Base-by-base conservation (phyloP, 2,797 vertebrate species). In the Mormyrops boulengeri region DNA sequence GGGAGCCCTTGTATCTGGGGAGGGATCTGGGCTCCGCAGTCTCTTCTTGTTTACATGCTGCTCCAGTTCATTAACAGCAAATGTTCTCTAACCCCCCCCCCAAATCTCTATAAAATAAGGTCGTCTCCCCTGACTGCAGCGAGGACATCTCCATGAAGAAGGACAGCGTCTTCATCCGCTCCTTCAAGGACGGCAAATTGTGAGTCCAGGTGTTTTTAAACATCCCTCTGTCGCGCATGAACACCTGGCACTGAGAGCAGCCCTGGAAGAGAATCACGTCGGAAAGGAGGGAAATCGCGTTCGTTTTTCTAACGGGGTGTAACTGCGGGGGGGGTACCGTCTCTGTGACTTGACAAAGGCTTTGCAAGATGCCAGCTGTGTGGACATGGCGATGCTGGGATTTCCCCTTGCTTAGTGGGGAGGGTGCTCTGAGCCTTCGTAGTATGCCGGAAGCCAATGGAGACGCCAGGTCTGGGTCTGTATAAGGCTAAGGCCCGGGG, bases 161-260 rank as follows among this genome's bases (percentile, higher is more conserved):
- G 93, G 96, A 97, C 94, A 96, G 91, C 91, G 92, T 97, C 91
- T 95, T 97, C 26, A 95, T 97, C 80, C 96, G 96, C 77, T 96
- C 96, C 8, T 97, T 97, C 93, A 96, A 96, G 91, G 96, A 97
- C 88, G 96, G 96, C 60, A 97, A 96, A 95, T 97, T 97, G 96
- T 96, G 91, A 96, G 96, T 96, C 30, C 26, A 55, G 53, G 11
- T 17, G 34, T 52, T 22, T 8, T 34, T 87, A n/a, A 5, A 6
- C 30, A 9, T 86, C 7, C 9, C 2, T 86, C 19, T 53, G 52
- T 30, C 22, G 22, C 19, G 1, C 12, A 19, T 19, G 19, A 17
- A 14, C n/a, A 19, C 7, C 17, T 49, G 41, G 9, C 7, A n/a
- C 38, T 1, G 11, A 14, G 41, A 7, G 19, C 2, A 6, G 7